A percentile compares a stretch with the other conserved stretches of the same genome.
These are phyloP conservation scores for Archivesica marissinica DNA, from an alignment of 1,140 invertebrate genomes.

Conservation along the genomic window DNA sequence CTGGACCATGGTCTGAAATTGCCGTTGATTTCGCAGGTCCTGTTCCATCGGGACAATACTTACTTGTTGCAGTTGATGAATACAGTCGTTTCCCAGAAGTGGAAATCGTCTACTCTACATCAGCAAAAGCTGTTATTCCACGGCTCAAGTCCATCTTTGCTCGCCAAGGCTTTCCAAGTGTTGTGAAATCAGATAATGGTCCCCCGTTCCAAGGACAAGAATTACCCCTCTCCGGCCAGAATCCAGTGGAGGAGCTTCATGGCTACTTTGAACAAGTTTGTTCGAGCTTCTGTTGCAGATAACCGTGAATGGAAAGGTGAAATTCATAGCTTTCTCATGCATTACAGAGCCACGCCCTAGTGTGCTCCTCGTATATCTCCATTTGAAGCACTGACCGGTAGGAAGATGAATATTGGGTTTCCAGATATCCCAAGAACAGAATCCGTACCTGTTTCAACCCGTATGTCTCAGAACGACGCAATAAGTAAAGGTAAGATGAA, in stretches of 20 bases:
- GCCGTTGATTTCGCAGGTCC: constrained; percentile 70
- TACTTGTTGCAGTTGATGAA: constrained; percentile 73
- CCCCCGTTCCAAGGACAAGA: constrained; percentile 60
- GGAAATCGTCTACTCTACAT: constrained; percentile 63
- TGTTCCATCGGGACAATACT: constrained; percentile 69
- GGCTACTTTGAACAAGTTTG: constrained; percentile 58
- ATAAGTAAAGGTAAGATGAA: constrained; percentile 54
- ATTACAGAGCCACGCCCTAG: constrained; percentile 66
- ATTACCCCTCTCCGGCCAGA: constrained; percentile 65
- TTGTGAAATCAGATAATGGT: constrained; percentile 65
- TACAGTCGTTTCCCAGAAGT: constrained; percentile 72
- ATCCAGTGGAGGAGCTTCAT: constrained; percentile 65
- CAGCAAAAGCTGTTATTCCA: constrained; percentile 59
- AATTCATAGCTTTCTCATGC: constrained; percentile 53
- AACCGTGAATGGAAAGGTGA: constrained; percentile 52
- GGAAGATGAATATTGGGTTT: constrained; percentile 58
- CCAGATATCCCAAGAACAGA: constrained; percentile 24
- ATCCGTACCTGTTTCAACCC: neutral
- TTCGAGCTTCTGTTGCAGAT: constrained; percentile 17
- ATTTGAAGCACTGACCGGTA: constrained; percentile 53
- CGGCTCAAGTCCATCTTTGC: constrained; percentile 66
- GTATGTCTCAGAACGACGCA: constrained; percentile 8
- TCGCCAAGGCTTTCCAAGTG: constrained; percentile 51
- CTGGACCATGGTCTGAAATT: constrained; percentile 68
- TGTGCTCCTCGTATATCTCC: constrained; percentile 49